These are phyloP conservation scores for Dasyprocta punctata DNA, from an alignment of 2,113 vertebrate species.

Conservation along the genomic window DNA sequence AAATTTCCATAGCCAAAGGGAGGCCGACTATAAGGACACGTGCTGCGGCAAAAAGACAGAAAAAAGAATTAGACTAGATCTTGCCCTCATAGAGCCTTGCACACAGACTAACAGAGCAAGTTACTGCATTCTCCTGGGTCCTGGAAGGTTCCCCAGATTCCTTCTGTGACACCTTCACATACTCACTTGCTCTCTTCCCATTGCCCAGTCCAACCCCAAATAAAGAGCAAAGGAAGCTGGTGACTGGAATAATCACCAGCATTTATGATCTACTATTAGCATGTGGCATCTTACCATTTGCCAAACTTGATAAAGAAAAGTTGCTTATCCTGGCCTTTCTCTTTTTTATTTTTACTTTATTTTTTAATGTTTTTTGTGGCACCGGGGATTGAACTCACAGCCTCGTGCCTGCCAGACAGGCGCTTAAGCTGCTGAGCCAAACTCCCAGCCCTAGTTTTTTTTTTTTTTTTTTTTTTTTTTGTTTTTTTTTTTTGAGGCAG, in stretches of 20 bases:
- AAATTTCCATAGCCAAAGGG: conserved; percentile 82
- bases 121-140: background rate
- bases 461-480: too few species aligned
- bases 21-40: conserved; percentile 84
- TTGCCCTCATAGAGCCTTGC: background rate
- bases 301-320: background rate
- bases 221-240: background rate
- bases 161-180: background rate
- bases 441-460: too few species aligned
- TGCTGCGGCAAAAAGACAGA: conserved; percentile 83
- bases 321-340: background rate
- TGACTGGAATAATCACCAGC: background rate
- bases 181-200: background rate
- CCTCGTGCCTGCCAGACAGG: too few species aligned
- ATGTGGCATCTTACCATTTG: background rate
- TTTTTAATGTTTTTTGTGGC: too few species aligned
- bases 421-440: too few species aligned
- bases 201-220: background rate
- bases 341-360: too few species aligned
- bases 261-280: background rate
- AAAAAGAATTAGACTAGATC: conserved; percentile 58
- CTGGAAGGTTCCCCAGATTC: conserved; percentile 8
- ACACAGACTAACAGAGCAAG: background rate
- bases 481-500: too few species aligned
- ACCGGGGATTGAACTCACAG: too few species aligned